These are phyloP conservation scores for Anguilla anguilla DNA, from an alignment of 2,797 vertebrate species.

Conservation along the genomic window DNA sequence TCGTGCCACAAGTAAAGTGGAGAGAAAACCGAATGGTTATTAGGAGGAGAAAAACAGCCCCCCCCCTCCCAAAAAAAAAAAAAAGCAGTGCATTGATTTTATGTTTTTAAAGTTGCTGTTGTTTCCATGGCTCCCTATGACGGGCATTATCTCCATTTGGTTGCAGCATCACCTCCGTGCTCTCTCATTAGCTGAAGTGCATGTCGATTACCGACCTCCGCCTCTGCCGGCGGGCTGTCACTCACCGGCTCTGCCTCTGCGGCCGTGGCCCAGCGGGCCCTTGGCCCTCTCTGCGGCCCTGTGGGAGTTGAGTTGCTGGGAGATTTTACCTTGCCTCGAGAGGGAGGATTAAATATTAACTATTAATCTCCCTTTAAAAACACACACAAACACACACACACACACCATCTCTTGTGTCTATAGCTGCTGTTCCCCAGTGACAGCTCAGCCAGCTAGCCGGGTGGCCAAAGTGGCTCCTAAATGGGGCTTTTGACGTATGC, in stretches of 20 bases:
- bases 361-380: not conserved
- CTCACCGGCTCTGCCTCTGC: constrained; percentile 38
- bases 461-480: not conserved
- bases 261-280: constrained; percentile 33
- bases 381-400: not conserved
- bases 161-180: constrained; percentile 70
- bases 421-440: not conserved
- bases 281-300: constrained; percentile 59
- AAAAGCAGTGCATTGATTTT: constrained; percentile 60
- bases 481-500: constrained; percentile 25
- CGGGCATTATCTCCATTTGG: constrained; percentile 75
- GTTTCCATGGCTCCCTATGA: constrained; percentile 79
- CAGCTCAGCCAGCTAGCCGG: not conserved
- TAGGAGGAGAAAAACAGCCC: constrained; percentile 58
- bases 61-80: constrained; percentile 7
- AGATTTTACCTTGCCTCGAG: not conserved
- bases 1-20: constrained; percentile 42
- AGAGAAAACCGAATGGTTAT: constrained; percentile 47
- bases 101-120: constrained; percentile 43
- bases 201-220: constrained; percentile 61
- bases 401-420: not conserved
- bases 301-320: constrained; percentile 35
- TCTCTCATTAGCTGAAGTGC: constrained; percentile 78
- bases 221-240: constrained; percentile 49
- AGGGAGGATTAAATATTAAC: not conserved